Base-by-base conservation (phyloP, 2,888 invertebrate genomes). In the Rhynchonema sp. region DNA sequence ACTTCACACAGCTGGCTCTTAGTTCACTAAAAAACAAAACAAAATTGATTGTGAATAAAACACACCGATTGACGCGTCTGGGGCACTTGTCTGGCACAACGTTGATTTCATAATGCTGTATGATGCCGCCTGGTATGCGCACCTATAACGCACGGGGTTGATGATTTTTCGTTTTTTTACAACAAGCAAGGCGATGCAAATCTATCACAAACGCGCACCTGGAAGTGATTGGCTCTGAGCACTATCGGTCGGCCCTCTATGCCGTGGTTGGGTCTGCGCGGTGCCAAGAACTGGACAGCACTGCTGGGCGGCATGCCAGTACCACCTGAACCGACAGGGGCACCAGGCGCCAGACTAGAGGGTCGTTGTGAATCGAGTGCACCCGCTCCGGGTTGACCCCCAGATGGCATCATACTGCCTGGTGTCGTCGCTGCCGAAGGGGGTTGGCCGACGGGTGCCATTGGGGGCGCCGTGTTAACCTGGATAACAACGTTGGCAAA, bases 21-120 rank as follows among this genome's bases (percentile, higher is more conserved):
- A 17, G 46, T n/a, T n/a, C n/a, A n/a, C n/a, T n/a, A n/a, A n/a
- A n/a, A n/a, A n/a, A n/a, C n/a, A 22, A 52, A 6, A 6, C n/a
- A n/a, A 52, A 52, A 52, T 52, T n/a, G n/a, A 52, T 52, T 17
- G n/a, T 6, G n/a, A 55, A 29, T 23, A 30, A 26, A 13, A 55
- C 66, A 61, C 61, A 78, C 77, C 79, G 74, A 71, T 80, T 80
- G 66, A 91, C 91, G 81, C 98, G 89, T 68, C 98, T 81, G 58
- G 98, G 98, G 77, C 98, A 99, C 78, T 99, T 99, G 76, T 99
- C 98, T 52, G 98, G 98, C 72, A 90, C 89, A 74, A 99, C 96
- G 76, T 87, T 89, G 66, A 99, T 88, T 77, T 96, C 92, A 77
- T 99, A 99, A 76, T 98, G 98, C 78, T 98, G 96, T 60, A 99